Base-by-base conservation (phyloP, 1,140 invertebrate species). In the Brachionus rubens region DNA sequence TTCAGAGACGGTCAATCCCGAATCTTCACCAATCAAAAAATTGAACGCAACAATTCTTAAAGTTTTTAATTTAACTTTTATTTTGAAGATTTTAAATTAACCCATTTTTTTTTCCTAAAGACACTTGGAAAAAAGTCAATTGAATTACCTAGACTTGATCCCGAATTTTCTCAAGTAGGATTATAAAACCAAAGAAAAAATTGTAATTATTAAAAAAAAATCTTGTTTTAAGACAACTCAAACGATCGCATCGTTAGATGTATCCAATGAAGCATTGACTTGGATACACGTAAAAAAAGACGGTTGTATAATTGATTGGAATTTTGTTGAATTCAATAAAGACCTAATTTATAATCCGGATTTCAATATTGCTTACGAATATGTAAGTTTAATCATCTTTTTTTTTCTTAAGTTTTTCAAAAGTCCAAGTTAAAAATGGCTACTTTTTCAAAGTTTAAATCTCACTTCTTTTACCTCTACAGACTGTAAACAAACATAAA, bases 271-370 rank as follows among this genome's bases (percentile, higher is more conserved):
- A 14, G 28, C 50, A 3, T 28, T 72, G 2, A 50, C 43, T 5
- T 72, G 68, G 68, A 72, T 72, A 16, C 28, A 72, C 14, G 41
- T 72, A 30, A 9, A 72, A 21, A 54, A 36, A 2, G 10, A 72
- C 50, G 68, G 68, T 14, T 30, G 3, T n/a, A 54, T 72, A 21
- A 7, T 40, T 9, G 68, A 72, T 19, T 72, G 68, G 68, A 72
- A 72, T 50, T 40, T 50, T 28, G 5, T 36, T 50, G 28, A 54
- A 14, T 41, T 72, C 12, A 28, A 50, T 24, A 54, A 72, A 24
- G 47, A 72, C 3, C 43, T 65, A 26, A 65, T 41, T 2, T 65
- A 65, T 65, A 21, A 28, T 46, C 2, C 59, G 21, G 59, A 65
- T 43, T 65, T 65, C 43, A 65, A 65, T 24, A 26, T 65, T 24